Conservation (phyloP, 2,113 vertebrate species). For the Lepidothrix coronata region DNA sequence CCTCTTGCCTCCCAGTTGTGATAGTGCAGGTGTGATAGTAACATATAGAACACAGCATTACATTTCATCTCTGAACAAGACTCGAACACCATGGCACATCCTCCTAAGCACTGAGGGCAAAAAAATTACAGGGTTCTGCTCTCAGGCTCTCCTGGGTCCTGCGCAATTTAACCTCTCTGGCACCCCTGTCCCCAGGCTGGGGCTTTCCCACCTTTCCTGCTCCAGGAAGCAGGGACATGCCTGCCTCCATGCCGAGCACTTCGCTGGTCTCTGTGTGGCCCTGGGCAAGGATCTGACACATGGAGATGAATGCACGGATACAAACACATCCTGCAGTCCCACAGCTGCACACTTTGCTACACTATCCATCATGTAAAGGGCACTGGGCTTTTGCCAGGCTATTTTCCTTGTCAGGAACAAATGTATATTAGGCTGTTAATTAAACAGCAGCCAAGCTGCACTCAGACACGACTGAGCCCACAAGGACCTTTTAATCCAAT, state of each 20-base stretch:
- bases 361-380: conserved; percentile 64
- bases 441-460: conserved; percentile 28
- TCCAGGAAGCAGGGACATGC: not conserved
- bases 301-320: not conserved
- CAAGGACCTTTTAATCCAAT: not conserved
- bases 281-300: not conserved
- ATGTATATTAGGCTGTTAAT: conserved; percentile 41
- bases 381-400: conserved; percentile 32
- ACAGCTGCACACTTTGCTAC: not conserved
- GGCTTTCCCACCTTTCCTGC: not conserved
- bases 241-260: not conserved
- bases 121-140: not conserved
- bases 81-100: not conserved
- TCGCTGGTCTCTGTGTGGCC: not conserved
- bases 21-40: not conserved
- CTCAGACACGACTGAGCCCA: not conserved
- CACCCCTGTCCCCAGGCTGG: not conserved
- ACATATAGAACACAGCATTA: not conserved
- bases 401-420: conserved; percentile 46
- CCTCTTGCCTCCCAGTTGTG: not conserved
- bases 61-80: not conserved
- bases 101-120: not conserved
- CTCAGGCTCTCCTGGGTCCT: not conserved
- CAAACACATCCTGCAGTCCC: not conserved
- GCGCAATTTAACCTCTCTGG: not conserved